Evolutionary conservation across 2,113 vertebrate genomes (phyloP), one percentile per base, ranked within the genome.

Genomic region (Dendrocopos noguchii): DNA sequence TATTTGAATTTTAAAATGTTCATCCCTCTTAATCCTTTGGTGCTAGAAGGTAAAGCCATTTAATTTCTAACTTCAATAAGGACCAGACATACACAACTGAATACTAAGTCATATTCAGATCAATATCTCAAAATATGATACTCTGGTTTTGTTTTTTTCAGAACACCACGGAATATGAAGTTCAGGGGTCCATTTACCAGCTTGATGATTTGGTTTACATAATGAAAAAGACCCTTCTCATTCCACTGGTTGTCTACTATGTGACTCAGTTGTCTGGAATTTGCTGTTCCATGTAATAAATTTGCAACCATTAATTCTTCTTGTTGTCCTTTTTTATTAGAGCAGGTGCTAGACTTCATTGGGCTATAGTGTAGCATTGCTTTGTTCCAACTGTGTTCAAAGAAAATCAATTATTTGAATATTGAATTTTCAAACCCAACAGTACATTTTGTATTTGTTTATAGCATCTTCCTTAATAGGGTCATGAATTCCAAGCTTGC

Each of bases 211-310:
- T 61, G 42, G 39, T 92, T 93, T 91, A 64, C 74, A 70, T 12
- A 79, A 80, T 90, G 78, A 60, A 80, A 44, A 76, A 77, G 42
- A 92, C 65, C 89, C 20, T 72, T 92, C 47, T 44, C 8, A 6
- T 39, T 81, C 64, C 77, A 75, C 75, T 94, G 73, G 28, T 16
- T 64, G n/a, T 87, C 86, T 72, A 16, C 59, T 94, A 25, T 42
- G 85, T 91, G 66, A 94, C 59, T 85, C 57, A 16, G 25, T 73
- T 95, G 84, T 92, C 77, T 93, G 66, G 36, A 89, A 72, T 89
- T 75, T 89, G 65, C 59, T 93, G 87, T 92, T 93, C 80, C 44
- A 36, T 84, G 11, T 89, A 97, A 97, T 97, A 97, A 97, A 97
- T 56, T 76, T 92, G 96, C 96, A 96, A 91, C 90, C 83, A 63